Base-by-base conservation (phyloP, 2,888 invertebrate species). In the Cerastis rubricosa region DNA sequence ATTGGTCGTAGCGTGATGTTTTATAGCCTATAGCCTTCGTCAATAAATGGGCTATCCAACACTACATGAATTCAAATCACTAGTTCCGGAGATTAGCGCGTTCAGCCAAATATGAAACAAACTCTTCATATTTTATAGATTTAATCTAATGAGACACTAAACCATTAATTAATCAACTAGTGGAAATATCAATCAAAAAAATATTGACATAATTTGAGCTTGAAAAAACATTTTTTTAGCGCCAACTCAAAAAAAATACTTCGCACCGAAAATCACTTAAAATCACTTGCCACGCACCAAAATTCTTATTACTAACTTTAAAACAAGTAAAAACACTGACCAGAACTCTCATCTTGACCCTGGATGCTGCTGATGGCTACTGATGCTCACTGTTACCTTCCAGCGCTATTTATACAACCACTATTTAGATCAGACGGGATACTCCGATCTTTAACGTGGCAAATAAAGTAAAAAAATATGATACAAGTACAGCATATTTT, bases 281-380 rank as follows among this genome's bases (percentile, higher is more conserved):
- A 45, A 51, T 19, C 68, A 68, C 68, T 66, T 19, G 14, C 1
- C 25, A 45, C 65, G 25, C n/a, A 1, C 2, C 25, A 45, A 40
- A 12, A 8, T 45, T n/a, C 43, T 43, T 43, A 65, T 19, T 19
- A 45, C 45, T 14, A 43, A 0, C 7, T 8, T 5, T 1, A n/a
- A 25, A 43, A 51, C 63, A 5, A 22, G 14, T 22, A 25, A 22
- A 67, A 22, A 14, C 68, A 95, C 96, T 94, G 86, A 96, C 96
- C 96, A 96, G 95, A 93, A 95, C 93, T 95, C 94, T 94, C 96
- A 96, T 96, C 93, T 90, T 94, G 94, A 89, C 85, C 89, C 91
- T 90, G 88, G 89, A 87, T 87, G 80, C 89, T 82, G 85, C 85
- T 83, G 94, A 94, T 91, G 94, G 93, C 95, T 95, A 96, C 95